These are phyloP conservation scores for Styela plicata DNA, from an alignment of 23 tunicate species.

Conservation along the genomic window DNA sequence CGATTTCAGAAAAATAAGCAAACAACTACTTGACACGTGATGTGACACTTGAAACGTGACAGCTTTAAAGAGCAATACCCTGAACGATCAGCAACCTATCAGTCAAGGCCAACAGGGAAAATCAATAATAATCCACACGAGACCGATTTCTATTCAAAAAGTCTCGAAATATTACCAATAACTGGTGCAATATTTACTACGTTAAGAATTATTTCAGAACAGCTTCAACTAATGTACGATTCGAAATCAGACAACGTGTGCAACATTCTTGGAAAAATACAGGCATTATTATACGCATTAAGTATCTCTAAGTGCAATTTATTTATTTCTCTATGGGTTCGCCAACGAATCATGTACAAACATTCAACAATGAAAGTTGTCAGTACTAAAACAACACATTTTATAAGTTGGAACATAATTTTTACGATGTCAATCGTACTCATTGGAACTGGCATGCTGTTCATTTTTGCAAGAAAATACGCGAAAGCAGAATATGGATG, in stretches of 20 bases:
- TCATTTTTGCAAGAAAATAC: neutral
- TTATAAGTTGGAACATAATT: neutral
- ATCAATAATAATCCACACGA: too few species aligned
- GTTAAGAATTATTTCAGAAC: slow-evolving; percentile 20
- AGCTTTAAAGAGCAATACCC: too few species aligned
- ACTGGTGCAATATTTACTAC: neutral
- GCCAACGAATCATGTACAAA: slow-evolving; percentile 4
- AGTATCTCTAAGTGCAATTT: neutral
- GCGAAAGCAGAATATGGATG: slow-evolving; percentile 4
- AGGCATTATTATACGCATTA: slow-evolving; percentile 5
- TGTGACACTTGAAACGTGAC: too few species aligned
- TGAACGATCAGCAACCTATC: too few species aligned
- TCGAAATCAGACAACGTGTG: neutral
- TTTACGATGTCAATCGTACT: neutral
- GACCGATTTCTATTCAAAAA: too few species aligned
- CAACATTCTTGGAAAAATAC: neutral
- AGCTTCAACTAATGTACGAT: neutral
- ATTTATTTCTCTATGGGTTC: slow-evolving; percentile 5
- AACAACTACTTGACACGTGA: too few species aligned
- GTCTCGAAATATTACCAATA: too few species aligned
- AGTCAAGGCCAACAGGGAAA: too few species aligned
- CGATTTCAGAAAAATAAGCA: too few species aligned
- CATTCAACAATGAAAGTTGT: slow-evolving; percentile 3
- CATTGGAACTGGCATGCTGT: neutral
- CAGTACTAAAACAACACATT: neutral